Evolutionary conservation across 2,113 vertebrate genomes (phyloP).

Genomic region (Pitta sordida): DNA sequence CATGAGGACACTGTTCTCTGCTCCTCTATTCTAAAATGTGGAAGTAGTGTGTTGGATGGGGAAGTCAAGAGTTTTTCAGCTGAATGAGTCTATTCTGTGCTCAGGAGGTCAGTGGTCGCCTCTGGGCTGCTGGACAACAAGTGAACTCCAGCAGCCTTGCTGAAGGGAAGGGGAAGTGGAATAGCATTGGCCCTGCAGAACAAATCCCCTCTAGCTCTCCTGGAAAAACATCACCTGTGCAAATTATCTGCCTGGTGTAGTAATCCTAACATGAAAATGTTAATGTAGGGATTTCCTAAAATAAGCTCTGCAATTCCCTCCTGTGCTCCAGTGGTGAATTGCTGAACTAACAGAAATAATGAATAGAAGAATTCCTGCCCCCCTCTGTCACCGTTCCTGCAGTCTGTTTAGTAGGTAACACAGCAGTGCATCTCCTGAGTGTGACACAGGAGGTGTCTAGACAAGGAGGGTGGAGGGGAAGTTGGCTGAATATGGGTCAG

Average conservation of each 20-base stretch:
- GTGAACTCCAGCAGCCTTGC: neutral
- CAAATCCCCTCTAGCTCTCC: neutral
- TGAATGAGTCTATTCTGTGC: too few species aligned
- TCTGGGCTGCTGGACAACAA: neutral
- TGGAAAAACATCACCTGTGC: neutral
- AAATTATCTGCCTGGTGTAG: neutral
- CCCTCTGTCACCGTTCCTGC: neutral
- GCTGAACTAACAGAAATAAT: neutral
- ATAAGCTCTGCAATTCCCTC: neutral
- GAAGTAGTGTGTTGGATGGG: neutral
- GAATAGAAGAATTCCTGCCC: neutral
- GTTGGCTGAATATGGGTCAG: neutral
- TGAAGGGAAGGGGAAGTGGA: neutral
- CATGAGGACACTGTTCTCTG: neutral
- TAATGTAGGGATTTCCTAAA: neutral
- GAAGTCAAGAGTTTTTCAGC: neutral
- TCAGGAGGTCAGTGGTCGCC: neutral
- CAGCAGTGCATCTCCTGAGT: neutral
- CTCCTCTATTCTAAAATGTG: neutral
- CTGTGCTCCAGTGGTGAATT: neutral
- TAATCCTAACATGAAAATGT: neutral
- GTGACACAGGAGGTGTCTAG: neutral
- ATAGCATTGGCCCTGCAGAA: neutral
- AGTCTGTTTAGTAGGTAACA: rapidly evolving
- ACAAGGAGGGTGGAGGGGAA: neutral